Evolutionary conservation across 2,113 vertebrate species (phyloP), one percentile per base, ranked within the genome.

Genomic region (Pachycephala philippinensis): DNA sequence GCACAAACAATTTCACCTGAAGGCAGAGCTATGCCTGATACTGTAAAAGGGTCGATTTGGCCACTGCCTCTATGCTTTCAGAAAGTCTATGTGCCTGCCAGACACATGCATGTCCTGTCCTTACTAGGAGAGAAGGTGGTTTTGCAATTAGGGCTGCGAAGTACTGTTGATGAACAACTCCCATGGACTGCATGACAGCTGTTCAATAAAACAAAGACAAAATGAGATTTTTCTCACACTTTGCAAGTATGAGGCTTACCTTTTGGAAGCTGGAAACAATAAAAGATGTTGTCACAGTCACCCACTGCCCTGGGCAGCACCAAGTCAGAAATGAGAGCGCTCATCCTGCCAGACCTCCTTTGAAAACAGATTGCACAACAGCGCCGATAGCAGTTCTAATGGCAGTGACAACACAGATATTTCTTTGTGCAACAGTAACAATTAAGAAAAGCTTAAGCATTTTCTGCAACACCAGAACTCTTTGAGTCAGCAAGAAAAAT

Each of bases 341-440:
- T 92, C 56, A 27, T 93, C 50, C 68, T 84, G 56, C 69, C 47
- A 90, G 83, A 90, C 31, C n/a, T 63, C 57, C 66, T 90, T 57
- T 64, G 90, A 94, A 97, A 94, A 91, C 35, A 68, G 20, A 65
- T 94, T 95, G 70, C 89, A 95, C 76, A 93, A 95, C 68, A 61
- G 30, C 10, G 30, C 44, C 4, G 1, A 88, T 74, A 95, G 45
- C 79, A 93, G n/a, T 83, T 87, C 59, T 65, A 90, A 64, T 33
- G 15, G 9, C 45, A 90, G 18, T 24, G 87, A 84, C 52, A 74
- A n/a, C 71, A 86, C 42, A 89, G 56, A 87, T 65, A 86, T 47
- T 92, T 92, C 59, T 94, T 84, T 80, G 79, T 86, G 56, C 30
- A 80, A 64, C 61, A 86, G 31, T 40, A 93, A 81, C 63, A 84